Base-by-base conservation (phyloP, 2,888 invertebrate genomes). In the Hirtodrosophila histrioides region DNA sequence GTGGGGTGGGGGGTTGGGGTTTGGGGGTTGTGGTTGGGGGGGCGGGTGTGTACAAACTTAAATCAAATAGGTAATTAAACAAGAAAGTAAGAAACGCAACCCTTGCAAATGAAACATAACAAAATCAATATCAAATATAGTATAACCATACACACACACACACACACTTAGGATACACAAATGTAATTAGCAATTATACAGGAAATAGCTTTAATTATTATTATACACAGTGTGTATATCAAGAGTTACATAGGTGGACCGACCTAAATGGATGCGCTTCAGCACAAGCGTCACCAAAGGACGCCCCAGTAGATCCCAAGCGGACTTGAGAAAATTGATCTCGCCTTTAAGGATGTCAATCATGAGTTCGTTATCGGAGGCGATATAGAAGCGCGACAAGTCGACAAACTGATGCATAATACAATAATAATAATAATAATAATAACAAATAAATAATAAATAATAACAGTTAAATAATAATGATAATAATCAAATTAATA, bases 241-340 rank as follows among this genome's bases (percentile, higher is more conserved):
- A 17, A 17, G 17, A 17, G 17, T 17, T 17, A 33, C 35, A 31
- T 50, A 49, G 56, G 49, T 78, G 80, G 86, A 91, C 92, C 88
- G 91, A 97, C 97, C 97, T 96, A 97, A 94, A 92, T 97, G 96
- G 92, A 95, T 94, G 92, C 95, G 95, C 94, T 96, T 95, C 93
- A 96, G 94, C 91, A 95, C 95, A 94, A 98, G 95, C 81, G 97
- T 96, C 92, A 98, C 96, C 91, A 98, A 94, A 71, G 99, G 99
- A 89, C 99, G 95, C 89, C 99, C 99, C 91, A 98, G 95, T 93
- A 98, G 97, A 93, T 97, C 97, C 99, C 99, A 99, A 92, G 97
- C 97, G 89, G 97, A 97, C 94, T 99, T 98, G 93, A 99, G 95
- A 94, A 98, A 98, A 94, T 97, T 96, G 91, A 99, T 96, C 94